Evolutionary conservation across 2,888 invertebrate genomes (phyloP).

Genomic region (Lagria hirta): DNA sequence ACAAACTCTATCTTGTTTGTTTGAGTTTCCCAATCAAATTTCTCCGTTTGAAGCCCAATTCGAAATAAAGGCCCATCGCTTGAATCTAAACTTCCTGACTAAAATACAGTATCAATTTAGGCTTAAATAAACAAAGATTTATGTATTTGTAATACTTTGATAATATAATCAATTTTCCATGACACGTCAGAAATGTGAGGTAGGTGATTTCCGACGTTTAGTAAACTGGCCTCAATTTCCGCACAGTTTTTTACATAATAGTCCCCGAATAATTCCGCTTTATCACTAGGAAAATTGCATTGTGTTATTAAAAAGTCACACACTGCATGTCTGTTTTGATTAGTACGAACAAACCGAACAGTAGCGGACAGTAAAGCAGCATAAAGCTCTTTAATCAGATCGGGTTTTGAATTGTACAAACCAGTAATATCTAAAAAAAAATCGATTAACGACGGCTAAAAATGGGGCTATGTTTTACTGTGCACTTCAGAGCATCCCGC

Average conservation of each 20-base stretch:
- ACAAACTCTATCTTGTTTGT: conserved; percentile 54
- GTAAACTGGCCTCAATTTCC: conserved; percentile 42
- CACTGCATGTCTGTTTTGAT: conserved; percentile 38
- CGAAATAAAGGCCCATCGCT: conserved; percentile 50
- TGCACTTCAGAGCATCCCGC: conserved; percentile 36
- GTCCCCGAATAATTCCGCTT: conserved; percentile 37
- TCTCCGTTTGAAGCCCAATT: conserved; percentile 45
- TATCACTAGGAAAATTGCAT: conserved; percentile 38
- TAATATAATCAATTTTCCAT: conserved; percentile 62
- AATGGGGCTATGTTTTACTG: conserved; percentile 32
- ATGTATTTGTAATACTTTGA: conserved; percentile 42
- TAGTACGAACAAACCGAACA: conserved; percentile 44
- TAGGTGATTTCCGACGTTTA: conserved; percentile 50
- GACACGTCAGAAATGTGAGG: conserved; percentile 61
- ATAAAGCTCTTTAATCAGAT: conserved; percentile 47
- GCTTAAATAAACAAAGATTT: conserved; percentile 2
- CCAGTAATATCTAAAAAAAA: conserved; percentile 42
- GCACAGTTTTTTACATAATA: conserved; percentile 43
- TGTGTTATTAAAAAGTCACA: conserved; percentile 38
- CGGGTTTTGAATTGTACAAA: conserved; percentile 46
- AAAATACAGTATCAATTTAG: conserved; percentile 29
- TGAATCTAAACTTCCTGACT: conserved; percentile 46
- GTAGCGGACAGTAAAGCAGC: conserved; percentile 44
- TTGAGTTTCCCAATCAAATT: conserved; percentile 50
- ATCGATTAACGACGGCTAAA: background rate